A percentile compares a stretch with the other conserved stretches of the same genome.
Evolutionary conservation across 2,113 vertebrate species (phyloP).

Genomic region (Esox niger): DNA sequence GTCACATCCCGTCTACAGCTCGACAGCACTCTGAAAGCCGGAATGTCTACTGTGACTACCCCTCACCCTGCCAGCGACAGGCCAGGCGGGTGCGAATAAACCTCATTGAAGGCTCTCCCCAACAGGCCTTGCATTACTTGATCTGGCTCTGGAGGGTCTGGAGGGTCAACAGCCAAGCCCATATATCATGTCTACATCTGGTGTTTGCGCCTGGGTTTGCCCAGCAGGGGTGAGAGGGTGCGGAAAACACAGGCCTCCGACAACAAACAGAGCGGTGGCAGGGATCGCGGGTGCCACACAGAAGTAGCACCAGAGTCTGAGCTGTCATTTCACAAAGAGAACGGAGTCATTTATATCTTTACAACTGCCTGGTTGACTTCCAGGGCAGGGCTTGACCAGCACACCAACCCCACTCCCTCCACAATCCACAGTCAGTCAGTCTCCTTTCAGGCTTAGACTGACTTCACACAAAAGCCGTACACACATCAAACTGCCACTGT

Average conservation of each 20-base stretch:
- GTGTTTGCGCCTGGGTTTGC: conserved; percentile 58
- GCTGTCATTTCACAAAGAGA: conserved; percentile 71
- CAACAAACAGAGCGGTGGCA: conserved; percentile 43
- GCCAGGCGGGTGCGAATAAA: conserved; percentile 47
- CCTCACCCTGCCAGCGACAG: conserved; percentile 34
- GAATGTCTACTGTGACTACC: conserved; percentile 62
- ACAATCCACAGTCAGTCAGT: conserved; percentile 6
- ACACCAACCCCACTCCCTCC: background rate
- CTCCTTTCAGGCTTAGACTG: conserved; percentile 24
- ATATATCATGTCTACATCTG: conserved; percentile 60
- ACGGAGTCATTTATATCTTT: conserved; percentile 60
- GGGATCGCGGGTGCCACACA: conserved; percentile 64
- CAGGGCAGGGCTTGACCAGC: conserved; percentile 5
- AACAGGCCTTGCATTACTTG: conserved; percentile 26
- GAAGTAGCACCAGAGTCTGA: conserved; percentile 65
- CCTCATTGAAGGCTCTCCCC: conserved; percentile 41
- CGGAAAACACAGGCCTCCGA: conserved; percentile 34
- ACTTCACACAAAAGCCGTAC: conserved; percentile 31
- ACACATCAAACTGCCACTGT: conserved; percentile 45
- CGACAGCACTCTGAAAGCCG: conserved; percentile 54
- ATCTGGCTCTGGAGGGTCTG: conserved; percentile 32
- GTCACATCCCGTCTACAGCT: conserved; percentile 61
- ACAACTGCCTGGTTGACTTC: conserved; percentile 62
- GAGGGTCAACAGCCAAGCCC: conserved; percentile 49
- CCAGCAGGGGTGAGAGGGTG: conserved; percentile 25